phyloP scores from a whole-genome alignment of 1,140 invertebrate species.

The Trigoniulus corallinus region DNA sequence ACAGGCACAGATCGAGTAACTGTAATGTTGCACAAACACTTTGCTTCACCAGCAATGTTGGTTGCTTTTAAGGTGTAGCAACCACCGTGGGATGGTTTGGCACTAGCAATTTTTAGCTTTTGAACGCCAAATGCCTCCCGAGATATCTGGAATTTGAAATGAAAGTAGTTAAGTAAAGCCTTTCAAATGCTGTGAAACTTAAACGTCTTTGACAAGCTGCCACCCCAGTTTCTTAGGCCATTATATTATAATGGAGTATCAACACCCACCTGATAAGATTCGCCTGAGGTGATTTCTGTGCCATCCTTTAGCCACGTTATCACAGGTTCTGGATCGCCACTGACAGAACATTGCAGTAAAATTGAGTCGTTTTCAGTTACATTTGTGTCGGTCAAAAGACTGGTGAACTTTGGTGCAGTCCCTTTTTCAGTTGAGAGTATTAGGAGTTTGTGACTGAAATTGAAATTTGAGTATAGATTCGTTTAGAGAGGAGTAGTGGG shows the following conservation, averaged over 20 bases:
- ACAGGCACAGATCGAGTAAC: conserved; percentile 28
- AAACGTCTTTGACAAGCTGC: too few species aligned
- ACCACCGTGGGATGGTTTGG: conserved; percentile 44
- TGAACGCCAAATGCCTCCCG: conserved; percentile 30
- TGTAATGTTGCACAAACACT: conserved; percentile 58
- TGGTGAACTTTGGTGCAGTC: conserved; percentile 17
- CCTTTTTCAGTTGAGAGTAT: conserved; percentile 5
- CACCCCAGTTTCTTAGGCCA: too few species aligned
- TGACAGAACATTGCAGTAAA: conserved; percentile 34
- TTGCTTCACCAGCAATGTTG: conserved; percentile 54
- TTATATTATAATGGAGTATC: too few species aligned
- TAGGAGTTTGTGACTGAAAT: too few species aligned
- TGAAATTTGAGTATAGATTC: too few species aligned
- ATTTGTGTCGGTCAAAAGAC: conserved; percentile 20
- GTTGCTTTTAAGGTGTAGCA: conserved; percentile 57
- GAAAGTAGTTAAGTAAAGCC: conserved; percentile 9
- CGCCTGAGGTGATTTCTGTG: neutral
- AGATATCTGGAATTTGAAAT: conserved; percentile 9
- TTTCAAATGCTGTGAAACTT: too few species aligned
- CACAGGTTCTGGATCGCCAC: conserved; percentile 49
- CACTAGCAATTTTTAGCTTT: conserved; percentile 37
- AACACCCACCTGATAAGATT: neutral
- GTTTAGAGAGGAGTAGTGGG: too few species aligned
- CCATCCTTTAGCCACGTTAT: conserved; percentile 48
- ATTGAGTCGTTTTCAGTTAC: conserved; percentile 23